phyloP scores from a whole-genome alignment of 2,113 vertebrate genomes.

The Tonatia bakeri region DNA sequence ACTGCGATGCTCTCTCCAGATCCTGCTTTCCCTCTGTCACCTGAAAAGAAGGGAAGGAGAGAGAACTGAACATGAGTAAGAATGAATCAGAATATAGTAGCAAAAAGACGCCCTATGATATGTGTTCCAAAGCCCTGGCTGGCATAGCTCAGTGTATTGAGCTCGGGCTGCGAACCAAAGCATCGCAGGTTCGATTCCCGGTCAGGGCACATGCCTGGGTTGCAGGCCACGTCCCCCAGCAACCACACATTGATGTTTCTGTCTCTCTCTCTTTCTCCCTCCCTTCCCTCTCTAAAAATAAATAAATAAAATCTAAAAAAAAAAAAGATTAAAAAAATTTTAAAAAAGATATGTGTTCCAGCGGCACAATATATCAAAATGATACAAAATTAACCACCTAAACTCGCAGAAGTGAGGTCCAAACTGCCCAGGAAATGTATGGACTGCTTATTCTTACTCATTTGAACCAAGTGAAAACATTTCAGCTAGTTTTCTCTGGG shows the following conservation, averaged over 20 bases:
- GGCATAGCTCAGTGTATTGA: too few relatives aligned
- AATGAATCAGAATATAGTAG: background rate
- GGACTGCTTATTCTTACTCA: background rate
- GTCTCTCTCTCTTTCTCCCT: too few relatives aligned
- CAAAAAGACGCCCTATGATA: background rate
- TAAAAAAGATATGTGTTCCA: background rate
- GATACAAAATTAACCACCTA: background rate
- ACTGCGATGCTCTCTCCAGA: slow-evolving; percentile 89
- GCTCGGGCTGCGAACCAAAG: too few relatives aligned
- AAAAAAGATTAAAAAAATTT: too few relatives aligned
- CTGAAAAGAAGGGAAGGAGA: slow-evolving; percentile 68
- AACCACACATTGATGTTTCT: too few relatives aligned
- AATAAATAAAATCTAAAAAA: too few relatives aligned
- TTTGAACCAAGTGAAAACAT: background rate
- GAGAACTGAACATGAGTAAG: background rate
- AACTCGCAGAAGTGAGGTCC: background rate
- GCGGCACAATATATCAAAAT: background rate
- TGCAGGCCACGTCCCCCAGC: too few relatives aligned
- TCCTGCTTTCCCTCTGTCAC: slow-evolving; percentile 97
- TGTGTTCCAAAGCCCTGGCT: too few relatives aligned
- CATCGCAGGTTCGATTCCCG: too few relatives aligned
- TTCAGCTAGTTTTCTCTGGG: background rate
- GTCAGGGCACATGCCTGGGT: too few relatives aligned
- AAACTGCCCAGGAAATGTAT: background rate
- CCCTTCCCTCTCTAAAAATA: too few relatives aligned